Percentiles rank a stretch among this genome's conserved stretches.
Conservation (phyloP, 1,140 invertebrate genomes). For the Lithobius niger region DNA sequence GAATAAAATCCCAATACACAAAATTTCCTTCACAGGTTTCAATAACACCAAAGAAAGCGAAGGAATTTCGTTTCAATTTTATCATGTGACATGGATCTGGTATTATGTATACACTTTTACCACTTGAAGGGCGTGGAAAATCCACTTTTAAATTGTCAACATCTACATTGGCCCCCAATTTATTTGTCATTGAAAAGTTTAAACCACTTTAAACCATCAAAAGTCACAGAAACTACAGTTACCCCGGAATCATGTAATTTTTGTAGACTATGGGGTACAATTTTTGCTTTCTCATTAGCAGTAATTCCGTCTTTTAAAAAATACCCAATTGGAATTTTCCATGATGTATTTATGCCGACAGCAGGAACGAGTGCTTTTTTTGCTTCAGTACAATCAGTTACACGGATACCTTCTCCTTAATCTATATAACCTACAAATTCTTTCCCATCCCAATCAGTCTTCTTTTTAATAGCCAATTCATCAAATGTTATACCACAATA, state of each 20-base stretch:
- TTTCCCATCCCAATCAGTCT: not conserved
- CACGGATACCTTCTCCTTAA: too few species aligned
- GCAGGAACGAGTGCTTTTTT: slow-evolving; percentile 7
- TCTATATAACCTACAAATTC: not conserved
- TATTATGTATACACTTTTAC: slow-evolving; percentile 22
- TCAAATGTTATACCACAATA: not conserved
- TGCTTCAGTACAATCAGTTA: not conserved
- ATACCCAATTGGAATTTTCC: slow-evolving; percentile 12
- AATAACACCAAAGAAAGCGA: slow-evolving; percentile 20
- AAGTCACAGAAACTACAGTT: not conserved
- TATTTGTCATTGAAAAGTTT: slow-evolving; percentile 10
- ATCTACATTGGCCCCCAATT: slow-evolving; percentile 22
- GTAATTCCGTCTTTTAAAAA: slow-evolving; percentile 7
- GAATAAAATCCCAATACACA: slow-evolving; percentile 18
- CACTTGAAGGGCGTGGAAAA: slow-evolving; percentile 24
- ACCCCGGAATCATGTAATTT: not conserved
- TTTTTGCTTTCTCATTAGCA: not conserved
- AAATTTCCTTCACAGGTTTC: slow-evolving; percentile 12
- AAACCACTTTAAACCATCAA: not conserved
- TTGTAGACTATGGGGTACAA: not conserved
- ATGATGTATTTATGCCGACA: slow-evolving; percentile 5
- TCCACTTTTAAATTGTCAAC: slow-evolving; percentile 19
- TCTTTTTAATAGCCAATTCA: not conserved
- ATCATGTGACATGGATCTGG: slow-evolving; percentile 30
- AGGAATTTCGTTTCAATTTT: slow-evolving; percentile 27